These are phyloP conservation scores for Eupelmus urozonus DNA, from an alignment of 2,888 invertebrate genomes.

Conservation along the genomic window DNA sequence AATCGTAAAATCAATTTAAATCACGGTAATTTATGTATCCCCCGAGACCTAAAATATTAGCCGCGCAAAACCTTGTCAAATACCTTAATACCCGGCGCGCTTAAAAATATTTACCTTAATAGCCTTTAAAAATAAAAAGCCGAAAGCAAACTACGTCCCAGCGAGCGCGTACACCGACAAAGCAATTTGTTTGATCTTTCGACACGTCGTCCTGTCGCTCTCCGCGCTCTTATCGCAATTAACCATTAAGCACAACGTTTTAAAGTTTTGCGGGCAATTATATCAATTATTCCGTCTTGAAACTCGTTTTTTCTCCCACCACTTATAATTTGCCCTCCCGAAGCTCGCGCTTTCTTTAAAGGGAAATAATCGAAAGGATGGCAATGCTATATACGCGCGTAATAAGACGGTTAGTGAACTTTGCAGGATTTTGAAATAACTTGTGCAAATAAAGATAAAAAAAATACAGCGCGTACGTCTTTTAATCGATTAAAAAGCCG, in stretches of 20 bases:
- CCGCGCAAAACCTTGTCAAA: neutral
- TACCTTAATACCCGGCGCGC: neutral
- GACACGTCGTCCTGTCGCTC: neutral
- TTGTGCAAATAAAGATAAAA: neutral
- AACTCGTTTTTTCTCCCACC: conserved; percentile 4
- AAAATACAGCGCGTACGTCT: neutral
- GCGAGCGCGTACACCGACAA: conserved; percentile 12
- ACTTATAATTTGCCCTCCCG: conserved; percentile 8
- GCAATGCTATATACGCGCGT: neutral
- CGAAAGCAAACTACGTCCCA: neutral
- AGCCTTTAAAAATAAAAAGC: too few species aligned
- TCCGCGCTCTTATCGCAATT: conserved; percentile 25
- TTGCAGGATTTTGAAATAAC: conserved; percentile 16
- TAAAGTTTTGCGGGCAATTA: conserved; percentile 33
- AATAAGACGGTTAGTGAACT: neutral
- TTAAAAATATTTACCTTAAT: conserved; percentile 10
- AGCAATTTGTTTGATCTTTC: conserved; percentile 24
- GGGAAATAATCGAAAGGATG: conserved; percentile 17
- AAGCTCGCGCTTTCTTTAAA: neutral
- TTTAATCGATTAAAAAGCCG: neutral
- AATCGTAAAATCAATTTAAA: too few species aligned
- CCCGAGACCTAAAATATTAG: conserved; percentile 9
- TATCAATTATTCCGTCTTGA: conserved; percentile 23
- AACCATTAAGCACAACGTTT: conserved; percentile 21
- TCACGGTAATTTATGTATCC: neutral